Conservation (phyloP, 2,113 vertebrate species). For the Rana temporaria region DNA sequence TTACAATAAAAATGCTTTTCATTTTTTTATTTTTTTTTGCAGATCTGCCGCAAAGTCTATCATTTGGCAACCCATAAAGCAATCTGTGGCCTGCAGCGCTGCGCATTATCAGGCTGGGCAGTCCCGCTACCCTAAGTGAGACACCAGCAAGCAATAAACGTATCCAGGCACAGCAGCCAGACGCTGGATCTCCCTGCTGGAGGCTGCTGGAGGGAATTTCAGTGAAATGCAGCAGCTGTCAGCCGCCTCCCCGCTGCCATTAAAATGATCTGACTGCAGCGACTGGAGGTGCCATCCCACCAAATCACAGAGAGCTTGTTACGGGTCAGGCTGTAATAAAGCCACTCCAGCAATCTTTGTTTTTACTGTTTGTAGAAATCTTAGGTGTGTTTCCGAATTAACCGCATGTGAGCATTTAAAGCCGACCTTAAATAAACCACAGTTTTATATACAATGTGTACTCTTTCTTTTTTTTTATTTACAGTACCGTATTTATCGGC, state of each 20-base stretch:
- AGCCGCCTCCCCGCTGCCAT: neutral
- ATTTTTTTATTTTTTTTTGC: no score
- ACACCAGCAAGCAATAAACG: slow-evolving; percentile 15
- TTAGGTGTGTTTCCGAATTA: no score
- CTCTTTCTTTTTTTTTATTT: no score
- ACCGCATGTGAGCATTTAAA: no score
- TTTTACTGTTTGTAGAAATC: no score
- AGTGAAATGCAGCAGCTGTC: slow-evolving; percentile 24
- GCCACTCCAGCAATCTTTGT: no score
- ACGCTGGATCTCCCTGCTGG: slow-evolving; percentile 1
- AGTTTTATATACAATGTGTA: no score
- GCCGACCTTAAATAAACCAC: no score
- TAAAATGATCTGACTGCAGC: slow-evolving; percentile 18
- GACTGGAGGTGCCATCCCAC: neutral
- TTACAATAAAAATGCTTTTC: no score
- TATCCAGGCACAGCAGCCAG: neutral
- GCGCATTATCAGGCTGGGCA: neutral
- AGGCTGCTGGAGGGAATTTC: neutral
- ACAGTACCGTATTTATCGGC: no score
- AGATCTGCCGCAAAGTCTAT: no score
- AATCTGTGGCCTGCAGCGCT: neutral
- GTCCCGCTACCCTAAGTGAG: neutral
- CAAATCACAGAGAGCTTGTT: neutral
- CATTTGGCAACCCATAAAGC: neutral
- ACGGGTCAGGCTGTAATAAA: no score